These are phyloP conservation scores for Macaca nemestrina DNA, from an alignment of 2,113 vertebrate genomes.

Conservation along the genomic window DNA sequence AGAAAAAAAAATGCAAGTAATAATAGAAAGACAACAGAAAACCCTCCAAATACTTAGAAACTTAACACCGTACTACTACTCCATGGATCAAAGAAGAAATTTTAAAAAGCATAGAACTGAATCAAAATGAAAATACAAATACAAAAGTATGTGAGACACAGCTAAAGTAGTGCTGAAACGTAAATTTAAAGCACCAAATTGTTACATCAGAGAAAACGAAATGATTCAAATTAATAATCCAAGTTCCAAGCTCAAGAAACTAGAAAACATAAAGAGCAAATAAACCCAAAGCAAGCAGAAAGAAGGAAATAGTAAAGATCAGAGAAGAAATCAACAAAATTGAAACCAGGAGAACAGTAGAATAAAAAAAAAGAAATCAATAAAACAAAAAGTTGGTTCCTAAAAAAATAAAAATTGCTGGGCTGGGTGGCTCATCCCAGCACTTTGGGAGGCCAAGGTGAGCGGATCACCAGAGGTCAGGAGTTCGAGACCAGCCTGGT, in stretches of 20 bases:
- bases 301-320: not conserved
- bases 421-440: too few species aligned
- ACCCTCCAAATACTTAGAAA: slow-evolving; percentile 22
- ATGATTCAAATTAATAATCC: slow-evolving; percentile 13
- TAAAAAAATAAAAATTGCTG: not conserved
- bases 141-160: not conserved
- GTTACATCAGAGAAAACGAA: not conserved
- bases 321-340: not conserved
- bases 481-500: too few species aligned
- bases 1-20: not conserved
- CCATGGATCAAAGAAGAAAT: not conserved
- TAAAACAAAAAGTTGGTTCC: not conserved
- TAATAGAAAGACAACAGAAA: not conserved
- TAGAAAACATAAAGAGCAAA: not conserved
- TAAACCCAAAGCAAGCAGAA: not conserved
- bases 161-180: not conserved
- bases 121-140: not conserved
- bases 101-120: not conserved
- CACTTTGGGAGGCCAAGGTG: too few species aligned
- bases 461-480: too few species aligned
- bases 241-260: not conserved
- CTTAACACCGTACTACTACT: not conserved
- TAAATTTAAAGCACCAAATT: not conserved
- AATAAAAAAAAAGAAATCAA: not conserved
- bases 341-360: not conserved